Conservation (phyloP, 2,797 vertebrate species). For the Lepilemur ruficaudatus region DNA sequence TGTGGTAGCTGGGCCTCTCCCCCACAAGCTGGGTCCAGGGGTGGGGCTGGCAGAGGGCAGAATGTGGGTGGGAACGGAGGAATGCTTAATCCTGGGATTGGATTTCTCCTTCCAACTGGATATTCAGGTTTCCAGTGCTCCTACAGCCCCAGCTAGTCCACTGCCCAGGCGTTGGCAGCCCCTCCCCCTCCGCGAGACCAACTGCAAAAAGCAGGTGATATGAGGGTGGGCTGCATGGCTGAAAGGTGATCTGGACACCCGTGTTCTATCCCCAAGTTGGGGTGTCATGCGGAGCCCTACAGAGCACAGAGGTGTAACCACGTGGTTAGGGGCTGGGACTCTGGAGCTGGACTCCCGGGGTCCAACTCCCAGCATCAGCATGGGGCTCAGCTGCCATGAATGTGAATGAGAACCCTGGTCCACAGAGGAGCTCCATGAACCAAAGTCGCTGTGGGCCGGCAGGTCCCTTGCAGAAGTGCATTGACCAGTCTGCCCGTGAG, state of each 20-base stretch:
- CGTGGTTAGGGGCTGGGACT: fast-evolving
- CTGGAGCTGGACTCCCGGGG: neutral
- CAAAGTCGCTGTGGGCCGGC: neutral
- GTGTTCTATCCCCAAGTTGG: neutral
- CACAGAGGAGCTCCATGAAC: neutral
- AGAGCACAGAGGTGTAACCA: neutral
- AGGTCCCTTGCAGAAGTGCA: neutral
- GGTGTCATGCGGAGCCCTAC: neutral
- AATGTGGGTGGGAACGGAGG: neutral
- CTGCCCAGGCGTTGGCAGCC: neutral
- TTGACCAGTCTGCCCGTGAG: neutral
- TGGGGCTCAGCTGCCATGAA: neutral
- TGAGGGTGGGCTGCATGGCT: neutral
- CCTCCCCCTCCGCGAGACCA: neutral
- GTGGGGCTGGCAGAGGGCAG: neutral
- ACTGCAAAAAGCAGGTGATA: neutral
- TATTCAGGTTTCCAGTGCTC: constrained; percentile 40
- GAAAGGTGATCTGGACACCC: neutral
- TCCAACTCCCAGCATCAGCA: fast-evolving
- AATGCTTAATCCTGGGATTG: neutral
- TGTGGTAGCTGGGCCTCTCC: no score
- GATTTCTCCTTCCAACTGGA: constrained; percentile 35
- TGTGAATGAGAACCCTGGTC: neutral
- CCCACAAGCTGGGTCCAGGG: neutral
- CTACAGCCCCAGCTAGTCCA: neutral